Conservation (phyloP, 92 coral and sea anemone genomes). For the Montipora capitata region DNA sequence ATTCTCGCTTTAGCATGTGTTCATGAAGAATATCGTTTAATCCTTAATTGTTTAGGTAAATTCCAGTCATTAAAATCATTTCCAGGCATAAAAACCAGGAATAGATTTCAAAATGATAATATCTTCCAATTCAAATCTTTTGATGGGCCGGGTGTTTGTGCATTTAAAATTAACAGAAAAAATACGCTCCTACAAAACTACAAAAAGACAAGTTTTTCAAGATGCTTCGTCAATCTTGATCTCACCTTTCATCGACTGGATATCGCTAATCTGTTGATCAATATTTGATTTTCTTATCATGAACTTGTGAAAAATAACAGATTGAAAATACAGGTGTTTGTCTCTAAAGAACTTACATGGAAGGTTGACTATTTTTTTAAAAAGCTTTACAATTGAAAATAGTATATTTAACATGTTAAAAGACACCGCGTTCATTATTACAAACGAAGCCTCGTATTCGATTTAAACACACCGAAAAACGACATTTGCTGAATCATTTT, state of each 20-base stretch:
- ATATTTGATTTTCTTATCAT: slow-evolving; percentile 25
- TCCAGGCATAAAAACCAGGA: slow-evolving; percentile 7
- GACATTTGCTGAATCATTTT: too few species aligned
- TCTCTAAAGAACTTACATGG: slow-evolving; percentile 21
- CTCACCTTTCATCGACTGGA: not conserved
- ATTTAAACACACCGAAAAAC: not conserved
- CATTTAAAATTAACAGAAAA: not conserved
- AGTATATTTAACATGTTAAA: too few species aligned
- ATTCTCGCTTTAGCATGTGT: slow-evolving; percentile 20
- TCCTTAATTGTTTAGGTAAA: slow-evolving; percentile 5
- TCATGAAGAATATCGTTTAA: not conserved
- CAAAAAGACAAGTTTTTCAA: not conserved
- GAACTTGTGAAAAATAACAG: slow-evolving; percentile 21
- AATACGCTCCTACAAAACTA: not conserved
- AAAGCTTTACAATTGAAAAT: too few species aligned
- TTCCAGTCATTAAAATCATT: not conserved
- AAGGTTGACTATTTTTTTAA: not conserved
- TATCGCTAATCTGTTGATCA: slow-evolving; percentile 23
- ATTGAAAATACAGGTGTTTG: slow-evolving; percentile 18
- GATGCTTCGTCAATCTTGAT: not conserved
- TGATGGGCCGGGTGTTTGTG: too few species aligned
- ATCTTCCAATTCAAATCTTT: too few species aligned
- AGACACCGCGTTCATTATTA: not conserved
- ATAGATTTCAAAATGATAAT: not conserved
- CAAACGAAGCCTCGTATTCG: slow-evolving; percentile 35